These are phyloP conservation scores for Brachionichthys hirsutus DNA, from an alignment of 2,113 vertebrate species.

Conservation along the genomic window DNA sequence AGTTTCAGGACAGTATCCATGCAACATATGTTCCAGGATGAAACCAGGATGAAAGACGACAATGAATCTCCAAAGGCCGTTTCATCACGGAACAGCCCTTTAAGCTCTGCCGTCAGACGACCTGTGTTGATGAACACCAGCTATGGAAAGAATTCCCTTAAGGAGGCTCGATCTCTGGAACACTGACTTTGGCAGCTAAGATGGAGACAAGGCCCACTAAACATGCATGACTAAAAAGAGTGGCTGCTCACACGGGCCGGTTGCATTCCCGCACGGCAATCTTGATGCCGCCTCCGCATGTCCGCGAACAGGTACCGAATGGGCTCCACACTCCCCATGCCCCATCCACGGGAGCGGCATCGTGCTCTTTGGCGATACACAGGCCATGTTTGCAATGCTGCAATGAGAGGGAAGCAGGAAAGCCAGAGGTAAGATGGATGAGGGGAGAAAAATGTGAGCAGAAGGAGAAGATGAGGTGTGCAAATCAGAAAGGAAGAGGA, in stretches of 20 bases:
- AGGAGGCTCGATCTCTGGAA: constrained; percentile 59
- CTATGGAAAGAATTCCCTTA: constrained; percentile 59
- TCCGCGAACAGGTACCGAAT: constrained; percentile 92
- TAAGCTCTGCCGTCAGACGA: constrained; percentile 13
- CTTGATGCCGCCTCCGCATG: constrained; percentile 94
- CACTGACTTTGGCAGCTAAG: constrained; percentile 55
- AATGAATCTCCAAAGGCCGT: constrained; percentile 2
- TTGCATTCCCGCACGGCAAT: constrained; percentile 92
- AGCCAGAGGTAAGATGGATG: background rate
- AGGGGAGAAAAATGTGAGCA: background rate
- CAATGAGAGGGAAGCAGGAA: background rate
- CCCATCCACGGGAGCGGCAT: constrained; percentile 81
- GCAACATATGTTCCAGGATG: background rate
- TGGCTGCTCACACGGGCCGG: constrained; percentile 88
- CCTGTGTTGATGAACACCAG: constrained; percentile 39
- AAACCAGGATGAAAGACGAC: constrained; percentile 28
- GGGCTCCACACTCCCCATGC: constrained; percentile 96
- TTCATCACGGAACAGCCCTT: constrained; percentile 31
- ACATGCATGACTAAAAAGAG: constrained; percentile 59
- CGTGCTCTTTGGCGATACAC: constrained; percentile 90
- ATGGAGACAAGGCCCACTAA: constrained; percentile 54
- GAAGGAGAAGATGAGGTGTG: background rate
- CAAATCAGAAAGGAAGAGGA: background rate
- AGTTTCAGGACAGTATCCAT: too few relatives aligned
- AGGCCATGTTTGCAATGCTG: constrained; percentile 95